Percentiles rank a stretch among this genome's conserved stretches.
phyloP scores from a whole-genome alignment of 2,113 vertebrate species.

The Apus apus region DNA sequence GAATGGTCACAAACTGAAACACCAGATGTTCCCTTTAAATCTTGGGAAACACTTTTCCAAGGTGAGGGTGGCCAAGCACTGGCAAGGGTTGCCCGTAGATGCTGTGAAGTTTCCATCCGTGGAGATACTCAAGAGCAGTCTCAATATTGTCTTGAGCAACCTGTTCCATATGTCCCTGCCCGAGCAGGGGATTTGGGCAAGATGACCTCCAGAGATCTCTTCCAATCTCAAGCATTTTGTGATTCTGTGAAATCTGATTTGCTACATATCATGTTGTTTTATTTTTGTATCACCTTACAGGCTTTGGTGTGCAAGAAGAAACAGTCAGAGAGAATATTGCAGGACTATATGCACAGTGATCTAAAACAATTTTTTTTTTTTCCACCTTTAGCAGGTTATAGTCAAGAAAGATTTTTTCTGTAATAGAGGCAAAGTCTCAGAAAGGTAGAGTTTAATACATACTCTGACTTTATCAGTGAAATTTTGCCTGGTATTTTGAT shows the following conservation, averaged over 20 bases:
- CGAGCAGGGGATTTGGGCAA: neutral
- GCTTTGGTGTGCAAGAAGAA: neutral
- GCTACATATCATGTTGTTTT: neutral
- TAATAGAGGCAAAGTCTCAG: neutral
- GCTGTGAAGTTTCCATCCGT: neutral
- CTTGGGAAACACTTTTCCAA: neutral
- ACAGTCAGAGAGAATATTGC: neutral
- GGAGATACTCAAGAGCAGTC: neutral
- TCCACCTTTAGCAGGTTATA: neutral
- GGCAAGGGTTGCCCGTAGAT: neutral
- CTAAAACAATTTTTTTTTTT: neutral
- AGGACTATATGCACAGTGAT: neutral
- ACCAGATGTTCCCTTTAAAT: neutral
- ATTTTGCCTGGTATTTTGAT: constrained; percentile 9
- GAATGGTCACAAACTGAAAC: accelerated
- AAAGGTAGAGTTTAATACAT: neutral
- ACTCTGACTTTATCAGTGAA: neutral
- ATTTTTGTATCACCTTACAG: neutral
- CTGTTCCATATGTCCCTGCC: neutral
- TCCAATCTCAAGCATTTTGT: neutral
- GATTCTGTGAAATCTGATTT: neutral
- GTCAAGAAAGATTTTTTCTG: neutral
- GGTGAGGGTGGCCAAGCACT: neutral
- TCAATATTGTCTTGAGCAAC: neutral
- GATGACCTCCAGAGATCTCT: neutral